These are phyloP conservation scores for Anguilla rostrata DNA, from an alignment of 2,113 vertebrate species.

Conservation along the genomic window DNA sequence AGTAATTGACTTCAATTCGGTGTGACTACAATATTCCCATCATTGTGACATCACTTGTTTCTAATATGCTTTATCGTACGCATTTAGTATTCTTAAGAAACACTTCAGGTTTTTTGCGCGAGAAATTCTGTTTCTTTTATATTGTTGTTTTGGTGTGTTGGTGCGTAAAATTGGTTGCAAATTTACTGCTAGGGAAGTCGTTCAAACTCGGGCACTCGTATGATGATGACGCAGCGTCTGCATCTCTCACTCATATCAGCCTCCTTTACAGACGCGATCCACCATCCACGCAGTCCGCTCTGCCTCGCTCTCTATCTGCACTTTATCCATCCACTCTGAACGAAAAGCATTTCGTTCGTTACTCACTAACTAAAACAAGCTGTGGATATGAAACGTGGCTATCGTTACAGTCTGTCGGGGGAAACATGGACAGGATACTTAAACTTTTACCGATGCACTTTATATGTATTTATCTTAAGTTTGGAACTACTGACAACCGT, in stretches of 20 bases:
- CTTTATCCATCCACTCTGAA: constrained; percentile 39
- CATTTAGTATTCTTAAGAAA: too few relatives aligned
- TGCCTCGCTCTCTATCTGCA: constrained; percentile 21
- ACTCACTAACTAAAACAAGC: constrained; percentile 32
- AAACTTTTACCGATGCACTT: constrained; percentile 70
- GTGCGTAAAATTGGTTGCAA: not conserved
- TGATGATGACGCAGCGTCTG: constrained; percentile 66
- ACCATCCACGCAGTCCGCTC: not conserved
- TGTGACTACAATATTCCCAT: too few relatives aligned
- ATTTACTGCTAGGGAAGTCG: not conserved
- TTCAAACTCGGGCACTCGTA: not conserved
- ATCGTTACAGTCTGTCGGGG: constrained; percentile 45
- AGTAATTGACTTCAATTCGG: too few relatives aligned
- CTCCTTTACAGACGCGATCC: constrained; percentile 52
- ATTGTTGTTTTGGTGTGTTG: not conserved
- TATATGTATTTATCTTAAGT: constrained; percentile 73
- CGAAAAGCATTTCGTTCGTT: constrained; percentile 30
- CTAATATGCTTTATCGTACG: too few relatives aligned
- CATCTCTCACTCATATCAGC: constrained; percentile 58
- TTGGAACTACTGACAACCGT: constrained; percentile 60
- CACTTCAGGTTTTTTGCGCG: too few relatives aligned
- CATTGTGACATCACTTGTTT: too few relatives aligned
- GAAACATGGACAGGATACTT: constrained; percentile 53
- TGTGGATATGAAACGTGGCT: constrained; percentile 63
- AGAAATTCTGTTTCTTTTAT: not conserved